These are phyloP conservation scores for Caenorhabditis macrosperma DNA, from an alignment of 2,888 invertebrate species.

Conservation along the genomic window DNA sequence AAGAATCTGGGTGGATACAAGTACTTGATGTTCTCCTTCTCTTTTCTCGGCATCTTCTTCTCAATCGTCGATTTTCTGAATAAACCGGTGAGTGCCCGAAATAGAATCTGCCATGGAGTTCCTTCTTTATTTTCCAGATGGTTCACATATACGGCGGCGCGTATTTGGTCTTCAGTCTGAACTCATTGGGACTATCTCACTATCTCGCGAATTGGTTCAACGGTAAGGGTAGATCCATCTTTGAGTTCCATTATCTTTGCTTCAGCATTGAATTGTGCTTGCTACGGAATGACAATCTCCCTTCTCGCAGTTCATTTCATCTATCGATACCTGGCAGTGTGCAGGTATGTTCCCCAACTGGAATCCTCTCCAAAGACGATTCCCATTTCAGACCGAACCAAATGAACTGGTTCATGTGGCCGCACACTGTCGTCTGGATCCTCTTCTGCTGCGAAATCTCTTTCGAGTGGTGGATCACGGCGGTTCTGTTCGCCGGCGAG, in stretches of 20 bases:
- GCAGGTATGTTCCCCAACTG: conserved; percentile 7
- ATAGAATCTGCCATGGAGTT: no score
- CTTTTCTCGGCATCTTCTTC: conserved; percentile 39
- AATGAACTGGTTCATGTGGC: conserved; percentile 54
- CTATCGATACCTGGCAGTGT: conserved; percentile 52
- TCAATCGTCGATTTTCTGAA: conserved; percentile 48
- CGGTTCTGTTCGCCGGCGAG: conserved; percentile 42
- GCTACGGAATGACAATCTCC: conserved; percentile 57
- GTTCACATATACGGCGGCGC: conserved; percentile 49
- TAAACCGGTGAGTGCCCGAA: conserved; percentile 41
- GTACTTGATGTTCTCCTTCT: conserved; percentile 52
- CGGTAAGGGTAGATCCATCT: neutral
- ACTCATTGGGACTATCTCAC: conserved; percentile 39
- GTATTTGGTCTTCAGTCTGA: conserved; percentile 44
- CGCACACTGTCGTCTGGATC: conserved; percentile 40
- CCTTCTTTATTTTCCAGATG: conserved; percentile 55
- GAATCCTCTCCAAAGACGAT: neutral
- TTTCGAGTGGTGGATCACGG: conserved; percentile 55
- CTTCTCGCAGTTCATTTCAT: conserved; percentile 52
- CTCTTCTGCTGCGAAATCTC: conserved; percentile 47
- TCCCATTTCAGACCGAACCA: conserved; percentile 32
- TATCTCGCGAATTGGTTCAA: conserved; percentile 52
- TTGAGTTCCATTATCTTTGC: neutral
- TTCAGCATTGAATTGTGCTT: conserved; percentile 53
- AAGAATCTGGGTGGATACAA: conserved; percentile 45